Evolutionary conservation across 2,113 vertebrate genomes (phyloP).

Genomic region (Todiramphus saurophagus): DNA sequence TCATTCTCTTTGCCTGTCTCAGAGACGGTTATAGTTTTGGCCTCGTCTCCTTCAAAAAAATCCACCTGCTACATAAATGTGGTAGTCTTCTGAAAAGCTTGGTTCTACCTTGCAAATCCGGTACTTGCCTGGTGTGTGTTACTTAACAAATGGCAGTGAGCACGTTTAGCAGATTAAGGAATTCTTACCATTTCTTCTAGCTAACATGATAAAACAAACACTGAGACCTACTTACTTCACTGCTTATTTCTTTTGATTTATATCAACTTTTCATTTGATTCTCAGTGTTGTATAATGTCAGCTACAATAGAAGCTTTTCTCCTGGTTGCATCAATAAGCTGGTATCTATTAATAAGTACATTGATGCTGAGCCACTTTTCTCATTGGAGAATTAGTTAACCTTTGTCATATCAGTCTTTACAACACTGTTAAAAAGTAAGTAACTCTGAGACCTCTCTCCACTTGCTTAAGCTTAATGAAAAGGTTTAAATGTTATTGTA

Average conservation of each 20-base stretch:
- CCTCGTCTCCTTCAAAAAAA: not conserved
- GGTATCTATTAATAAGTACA: not conserved
- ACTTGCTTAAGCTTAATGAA: not conserved
- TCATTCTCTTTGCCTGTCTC: not conserved
- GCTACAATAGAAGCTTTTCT: not conserved
- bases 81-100: not conserved
- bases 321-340: not conserved
- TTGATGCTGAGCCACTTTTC: not conserved
- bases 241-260: not conserved
- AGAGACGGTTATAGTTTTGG: not conserved
- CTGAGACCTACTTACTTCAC: no score
- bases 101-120: not conserved
- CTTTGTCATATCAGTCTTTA: not conserved
- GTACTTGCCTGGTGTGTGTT: not conserved
- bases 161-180: not conserved
- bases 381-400: not conserved
- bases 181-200: not conserved
- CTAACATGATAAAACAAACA: not conserved
- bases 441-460: not conserved
- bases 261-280: not conserved
- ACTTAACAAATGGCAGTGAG: not conserved
- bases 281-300: not conserved
- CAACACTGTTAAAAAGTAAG: not conserved
- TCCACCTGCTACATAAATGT: not conserved
- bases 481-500: not conserved